Percentiles rank a stretch among this genome's conserved stretches.
These are phyloP conservation scores for Aphelocoma coerulescens DNA, from an alignment of 2,113 vertebrate genomes.

Conservation along the genomic window DNA sequence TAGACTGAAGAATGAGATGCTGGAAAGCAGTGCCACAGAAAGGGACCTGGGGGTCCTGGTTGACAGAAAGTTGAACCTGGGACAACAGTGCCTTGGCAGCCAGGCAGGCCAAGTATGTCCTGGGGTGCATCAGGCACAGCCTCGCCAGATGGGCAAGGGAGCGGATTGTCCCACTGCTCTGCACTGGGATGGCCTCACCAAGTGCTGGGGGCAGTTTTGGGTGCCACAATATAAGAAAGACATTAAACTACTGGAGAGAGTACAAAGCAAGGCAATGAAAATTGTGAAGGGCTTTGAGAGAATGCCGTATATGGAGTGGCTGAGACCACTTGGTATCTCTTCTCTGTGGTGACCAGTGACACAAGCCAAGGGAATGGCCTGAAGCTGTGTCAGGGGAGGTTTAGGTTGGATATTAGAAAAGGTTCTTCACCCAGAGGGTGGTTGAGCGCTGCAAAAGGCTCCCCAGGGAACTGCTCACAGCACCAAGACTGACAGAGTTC, in stretches of 20 bases:
- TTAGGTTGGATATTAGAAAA: not conserved
- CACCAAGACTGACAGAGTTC: not conserved
- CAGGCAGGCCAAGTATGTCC: accelerated
- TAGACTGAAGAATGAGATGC: not conserved
- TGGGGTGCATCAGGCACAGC: not conserved
- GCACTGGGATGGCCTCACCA: accelerated
- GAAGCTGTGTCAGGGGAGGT: not conserved
- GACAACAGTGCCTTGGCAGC: not conserved
- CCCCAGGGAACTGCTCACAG: not conserved
- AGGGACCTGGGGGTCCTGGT: not conserved
- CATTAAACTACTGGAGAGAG: not conserved
- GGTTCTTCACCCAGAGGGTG: not conserved
- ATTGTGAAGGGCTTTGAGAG: not conserved
- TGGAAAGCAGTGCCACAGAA: not conserved
- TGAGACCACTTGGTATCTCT: not conserved
- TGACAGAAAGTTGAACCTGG: not conserved
- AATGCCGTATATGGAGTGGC: no score
- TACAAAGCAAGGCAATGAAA: not conserved
- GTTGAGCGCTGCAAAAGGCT: not conserved
- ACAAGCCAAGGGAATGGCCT: not conserved
- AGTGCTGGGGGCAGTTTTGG: not conserved
- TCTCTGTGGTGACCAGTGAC: not conserved
- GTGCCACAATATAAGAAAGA: not conserved
- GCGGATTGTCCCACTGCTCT: not conserved
- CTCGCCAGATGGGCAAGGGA: accelerated